Conservation (phyloP, 2,888 invertebrate species). For the Epinotia nisella region DNA sequence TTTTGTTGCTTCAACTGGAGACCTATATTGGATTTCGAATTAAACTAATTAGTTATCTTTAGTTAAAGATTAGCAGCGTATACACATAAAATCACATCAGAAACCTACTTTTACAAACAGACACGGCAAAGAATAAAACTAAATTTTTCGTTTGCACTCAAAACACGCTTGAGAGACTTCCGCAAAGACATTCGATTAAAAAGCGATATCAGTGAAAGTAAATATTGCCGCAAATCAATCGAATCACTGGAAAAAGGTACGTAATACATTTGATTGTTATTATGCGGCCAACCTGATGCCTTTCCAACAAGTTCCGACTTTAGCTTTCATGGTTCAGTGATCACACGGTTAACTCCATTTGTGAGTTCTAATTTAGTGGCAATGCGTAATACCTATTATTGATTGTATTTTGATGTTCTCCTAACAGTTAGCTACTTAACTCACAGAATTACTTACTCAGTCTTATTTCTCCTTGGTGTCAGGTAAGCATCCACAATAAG, state of each 20-base stretch:
- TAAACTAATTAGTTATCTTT: too few species aligned
- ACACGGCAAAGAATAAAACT: not conserved
- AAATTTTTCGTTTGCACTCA: not conserved
- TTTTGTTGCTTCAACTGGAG: too few species aligned
- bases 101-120: not conserved
- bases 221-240: conserved; percentile 18
- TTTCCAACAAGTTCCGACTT: too few species aligned
- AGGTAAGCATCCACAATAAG: too few species aligned
- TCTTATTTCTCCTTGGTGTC: too few species aligned
- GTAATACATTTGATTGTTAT: not conserved
- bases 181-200: conserved; percentile 4
- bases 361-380: not conserved
- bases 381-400: too few species aligned
- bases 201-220: conserved; percentile 11
- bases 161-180: conserved; percentile 5
- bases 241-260: conserved; percentile 3
- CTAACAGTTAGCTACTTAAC: too few species aligned
- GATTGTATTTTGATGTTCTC: too few species aligned
- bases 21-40: not conserved
- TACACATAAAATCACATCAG: not conserved
- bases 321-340: not conserved
- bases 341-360: not conserved
- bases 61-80: not conserved
- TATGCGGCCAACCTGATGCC: not conserved
- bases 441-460: too few species aligned